Base-by-base conservation (phyloP, 2,888 invertebrate species). In the Melangyna quadrimaculata region DNA sequence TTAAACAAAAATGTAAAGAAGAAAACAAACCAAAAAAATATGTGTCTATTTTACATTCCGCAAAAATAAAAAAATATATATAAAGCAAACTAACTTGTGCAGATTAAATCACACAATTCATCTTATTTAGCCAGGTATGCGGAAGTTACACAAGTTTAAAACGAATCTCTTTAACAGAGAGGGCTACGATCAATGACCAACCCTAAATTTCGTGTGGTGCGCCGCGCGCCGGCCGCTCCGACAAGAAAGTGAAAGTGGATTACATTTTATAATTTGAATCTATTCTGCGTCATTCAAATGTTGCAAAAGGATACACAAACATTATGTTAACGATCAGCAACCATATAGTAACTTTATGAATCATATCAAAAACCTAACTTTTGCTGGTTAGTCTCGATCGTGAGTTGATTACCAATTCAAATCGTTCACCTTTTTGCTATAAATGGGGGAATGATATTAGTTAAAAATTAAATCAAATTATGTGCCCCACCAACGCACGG, bases 341-440 rank as follows among this genome's bases (percentile, higher is more conserved):
- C 29, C 6, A 10, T 12, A 19, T 19, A 7, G 5, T 8, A 7
- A 2, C 1, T 17, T 32, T 12, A 69, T 74, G 61, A 61, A 37
- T 53, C 59, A 79, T 61, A 32, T 37, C 12, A 14, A n/a, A n/a
- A n/a, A n/a, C n/a, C n/a, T 32, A 24, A 37, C 7, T 17, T 35
- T 7, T 8, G 12, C 9, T 37, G 2, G 27, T 51, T 27, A 27
- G 3, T 55, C 35, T 19, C 37, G 14, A 29, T 29, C 53, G 70
- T 63, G 63, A 35, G n/a, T 29, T 55, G 55, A 70, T 37, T 73
- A 24, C 10, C 8, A 55, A 43, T 32, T 43, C 3, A 51, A 69
- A 79, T 67, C 57, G 48, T 48, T 67, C 67, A 40, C 40, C 43
- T 27, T 7, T 40, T 40, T n/a, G n/a, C 27, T 27, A 12, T 37